phyloP scores from a whole-genome alignment of 2,888 invertebrate genomes.

The Strigamia maritima region DNA sequence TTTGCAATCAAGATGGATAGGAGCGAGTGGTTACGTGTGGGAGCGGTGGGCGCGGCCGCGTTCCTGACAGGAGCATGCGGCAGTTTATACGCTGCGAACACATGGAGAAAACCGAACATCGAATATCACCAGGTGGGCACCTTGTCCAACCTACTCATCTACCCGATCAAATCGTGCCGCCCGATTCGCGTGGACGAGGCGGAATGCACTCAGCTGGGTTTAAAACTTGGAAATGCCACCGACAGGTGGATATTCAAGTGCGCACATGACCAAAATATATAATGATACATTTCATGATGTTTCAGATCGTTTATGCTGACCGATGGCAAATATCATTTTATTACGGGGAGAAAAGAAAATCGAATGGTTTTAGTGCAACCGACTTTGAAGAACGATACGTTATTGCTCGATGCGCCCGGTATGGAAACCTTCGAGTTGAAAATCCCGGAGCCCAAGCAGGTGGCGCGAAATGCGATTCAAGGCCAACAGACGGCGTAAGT shows the following conservation, averaged over 20 bases:
- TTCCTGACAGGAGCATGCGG: background rate
- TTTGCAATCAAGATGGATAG: background rate
- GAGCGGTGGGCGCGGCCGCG: background rate
- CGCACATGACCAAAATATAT: too few species aligned
- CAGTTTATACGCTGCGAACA: background rate
- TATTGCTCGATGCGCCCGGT: background rate
- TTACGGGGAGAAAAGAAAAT: slow-evolving; percentile 7
- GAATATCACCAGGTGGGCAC: background rate
- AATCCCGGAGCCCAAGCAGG: background rate
- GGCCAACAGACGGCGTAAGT: background rate
- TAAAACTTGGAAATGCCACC: background rate
- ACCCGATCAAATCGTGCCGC: slow-evolving; percentile 31
- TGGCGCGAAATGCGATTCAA: background rate
- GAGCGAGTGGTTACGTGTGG: background rate
- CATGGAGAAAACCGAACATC: background rate
- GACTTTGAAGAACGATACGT: background rate
- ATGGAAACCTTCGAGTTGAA: background rate
- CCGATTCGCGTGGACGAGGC: background rate
- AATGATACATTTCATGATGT: background rate
- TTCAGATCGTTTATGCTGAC: background rate
- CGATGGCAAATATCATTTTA: background rate
- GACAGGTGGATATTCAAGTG: too few species aligned
- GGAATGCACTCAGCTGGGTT: background rate
- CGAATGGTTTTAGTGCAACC: slow-evolving; percentile 2
- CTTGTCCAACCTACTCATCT: background rate